A percentile compares a stretch with the other conserved stretches of the same genome.
These are phyloP conservation scores for Cheilosia grossa DNA, from an alignment of 2,888 invertebrate genomes.

Conservation along the genomic window DNA sequence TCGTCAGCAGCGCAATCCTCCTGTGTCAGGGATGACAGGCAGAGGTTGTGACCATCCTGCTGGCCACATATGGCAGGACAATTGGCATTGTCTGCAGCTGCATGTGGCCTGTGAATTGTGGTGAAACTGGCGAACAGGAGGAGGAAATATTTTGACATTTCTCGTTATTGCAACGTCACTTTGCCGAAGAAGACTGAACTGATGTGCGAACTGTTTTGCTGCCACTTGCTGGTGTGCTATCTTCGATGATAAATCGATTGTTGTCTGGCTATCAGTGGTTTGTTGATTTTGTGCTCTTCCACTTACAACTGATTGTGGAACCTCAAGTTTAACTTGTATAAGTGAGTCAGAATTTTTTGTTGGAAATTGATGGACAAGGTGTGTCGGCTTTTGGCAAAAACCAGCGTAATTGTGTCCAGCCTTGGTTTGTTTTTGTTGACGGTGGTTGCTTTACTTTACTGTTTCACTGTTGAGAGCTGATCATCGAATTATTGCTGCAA, in stretches of 20 bases:
- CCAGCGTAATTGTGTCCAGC: conserved; percentile 1
- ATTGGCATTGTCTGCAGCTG: conserved; percentile 1
- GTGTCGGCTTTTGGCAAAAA: neutral
- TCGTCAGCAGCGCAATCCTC: conserved; percentile 72
- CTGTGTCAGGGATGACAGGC: conserved; percentile 76
- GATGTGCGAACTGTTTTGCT: neutral
- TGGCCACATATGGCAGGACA: conserved; percentile 55
- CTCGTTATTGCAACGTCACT: conserved; percentile 24
- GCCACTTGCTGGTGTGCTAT: conserved; percentile 22
- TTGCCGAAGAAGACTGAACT: conserved; percentile 29
- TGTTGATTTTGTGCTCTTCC: conserved; percentile 31
- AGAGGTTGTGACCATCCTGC: conserved; percentile 40
- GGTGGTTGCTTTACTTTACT: neutral
- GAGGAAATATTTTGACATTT: conserved; percentile 42
- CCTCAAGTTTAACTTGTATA: conserved; percentile 21
- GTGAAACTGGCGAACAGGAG: conserved; percentile 19
- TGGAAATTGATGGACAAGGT: neutral
- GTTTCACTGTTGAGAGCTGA: neutral
- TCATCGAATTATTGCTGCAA: neutral
- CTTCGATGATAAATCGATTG: conserved; percentile 53
- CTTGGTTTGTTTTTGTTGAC: neutral
- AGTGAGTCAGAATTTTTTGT: conserved; percentile 2
- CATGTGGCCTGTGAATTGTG: neutral
- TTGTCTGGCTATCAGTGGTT: conserved; percentile 39
- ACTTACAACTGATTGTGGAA: conserved; percentile 33